Evolutionary conservation across 2,797 vertebrate genomes (phyloP).

Genomic region (Tapirus indicus): DNA sequence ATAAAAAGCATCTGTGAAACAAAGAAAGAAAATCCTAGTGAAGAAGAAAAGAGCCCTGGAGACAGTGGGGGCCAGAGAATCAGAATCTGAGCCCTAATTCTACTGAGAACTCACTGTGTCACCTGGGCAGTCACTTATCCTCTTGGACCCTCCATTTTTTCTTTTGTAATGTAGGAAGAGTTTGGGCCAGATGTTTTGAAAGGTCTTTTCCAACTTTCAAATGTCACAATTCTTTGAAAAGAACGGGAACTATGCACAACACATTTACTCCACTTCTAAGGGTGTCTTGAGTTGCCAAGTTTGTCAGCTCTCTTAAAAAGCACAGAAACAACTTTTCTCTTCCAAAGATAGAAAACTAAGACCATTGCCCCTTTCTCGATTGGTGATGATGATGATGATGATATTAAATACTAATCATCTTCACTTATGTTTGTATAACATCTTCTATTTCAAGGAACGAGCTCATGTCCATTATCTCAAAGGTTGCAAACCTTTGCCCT

Average conservation of each 20-base stretch:
- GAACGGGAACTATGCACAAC: not conserved
- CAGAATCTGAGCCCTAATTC: not conserved
- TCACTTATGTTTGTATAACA: not conserved
- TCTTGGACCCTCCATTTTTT: not conserved
- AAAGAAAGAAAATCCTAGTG: conserved; percentile 21
- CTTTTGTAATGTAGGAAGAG: not conserved
- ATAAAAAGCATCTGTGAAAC: conserved; percentile 71
- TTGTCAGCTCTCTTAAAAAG: not conserved
- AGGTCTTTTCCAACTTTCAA: conserved; percentile 40
- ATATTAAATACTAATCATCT: not conserved
- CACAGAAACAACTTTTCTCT: not conserved
- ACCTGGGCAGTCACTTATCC: not conserved
- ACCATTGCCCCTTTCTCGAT: not conserved
- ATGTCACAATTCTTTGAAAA: conserved; percentile 59
- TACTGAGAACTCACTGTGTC: rapidly evolving
- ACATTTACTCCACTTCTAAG: not conserved
- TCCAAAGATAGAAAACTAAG: not conserved
- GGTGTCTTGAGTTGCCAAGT: not conserved
- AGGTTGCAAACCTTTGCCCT: not conserved
- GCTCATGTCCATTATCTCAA: not conserved
- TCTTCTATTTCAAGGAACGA: not conserved
- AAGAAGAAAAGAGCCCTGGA: not conserved
- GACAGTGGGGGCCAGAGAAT: not conserved
- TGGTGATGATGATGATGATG: not conserved
- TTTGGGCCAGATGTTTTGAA: conserved; percentile 6